Evolutionary conservation across 2,797 vertebrate species (phyloP).

Genomic region (Balearica regulorum): DNA sequence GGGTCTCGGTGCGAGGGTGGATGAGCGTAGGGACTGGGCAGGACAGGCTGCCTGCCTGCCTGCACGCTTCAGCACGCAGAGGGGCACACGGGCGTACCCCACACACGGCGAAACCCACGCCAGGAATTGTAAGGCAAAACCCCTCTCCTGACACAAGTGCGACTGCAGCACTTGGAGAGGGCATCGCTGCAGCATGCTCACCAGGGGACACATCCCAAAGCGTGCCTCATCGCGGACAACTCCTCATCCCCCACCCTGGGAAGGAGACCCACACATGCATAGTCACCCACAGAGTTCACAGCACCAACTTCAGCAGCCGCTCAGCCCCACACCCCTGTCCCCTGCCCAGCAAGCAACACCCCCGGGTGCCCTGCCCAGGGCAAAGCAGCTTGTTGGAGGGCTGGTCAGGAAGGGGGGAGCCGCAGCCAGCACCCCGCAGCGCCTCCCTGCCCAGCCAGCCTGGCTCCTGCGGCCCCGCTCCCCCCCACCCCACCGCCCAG

Average conservation of each 20-base stretch:
- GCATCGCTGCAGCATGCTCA: neutral
- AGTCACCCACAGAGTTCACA: neutral
- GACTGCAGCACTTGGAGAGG: slow-evolving; percentile 12
- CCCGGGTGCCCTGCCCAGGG: neutral
- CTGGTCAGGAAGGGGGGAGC: neutral
- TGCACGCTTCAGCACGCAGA: fast-evolving
- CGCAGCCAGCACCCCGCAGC: fast-evolving
- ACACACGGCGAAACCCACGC: neutral
- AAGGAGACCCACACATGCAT: fast-evolving
- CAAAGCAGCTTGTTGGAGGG: neutral
- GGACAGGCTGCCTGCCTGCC: neutral
- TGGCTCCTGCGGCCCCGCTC: neutral
- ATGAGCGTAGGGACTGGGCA: neutral
- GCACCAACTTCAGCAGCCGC: neutral
- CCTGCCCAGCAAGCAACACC: neutral
- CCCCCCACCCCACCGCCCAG: neutral
- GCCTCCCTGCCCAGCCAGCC: neutral
- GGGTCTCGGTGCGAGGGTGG: slow-evolving; percentile 6
- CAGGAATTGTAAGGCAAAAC: neutral
- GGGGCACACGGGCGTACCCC: neutral
- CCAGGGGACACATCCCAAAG: neutral
- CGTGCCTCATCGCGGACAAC: neutral
- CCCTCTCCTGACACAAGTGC: neutral
- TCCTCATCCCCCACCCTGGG: neutral
- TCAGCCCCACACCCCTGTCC: neutral